Evolutionary conservation across 2,113 vertebrate genomes (phyloP).

Genomic region (Indicator maculatus): DNA sequence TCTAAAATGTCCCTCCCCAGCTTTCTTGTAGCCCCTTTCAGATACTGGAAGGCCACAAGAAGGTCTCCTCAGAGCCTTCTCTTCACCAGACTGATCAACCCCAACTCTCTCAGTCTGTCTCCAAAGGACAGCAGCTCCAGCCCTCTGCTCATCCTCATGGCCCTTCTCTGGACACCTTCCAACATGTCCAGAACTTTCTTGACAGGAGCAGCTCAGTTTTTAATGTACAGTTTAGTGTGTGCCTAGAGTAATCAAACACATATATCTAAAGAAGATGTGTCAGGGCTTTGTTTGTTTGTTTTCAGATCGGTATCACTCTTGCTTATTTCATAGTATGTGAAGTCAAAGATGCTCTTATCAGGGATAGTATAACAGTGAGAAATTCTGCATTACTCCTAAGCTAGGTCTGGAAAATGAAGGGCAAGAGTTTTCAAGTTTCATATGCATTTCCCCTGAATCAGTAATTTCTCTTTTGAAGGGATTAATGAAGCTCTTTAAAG

Average conservation of each 20-base stretch:
- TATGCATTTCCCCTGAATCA: constrained; percentile 14
- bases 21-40: too few relatives aligned
- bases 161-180: too few relatives aligned
- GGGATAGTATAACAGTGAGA: not conserved
- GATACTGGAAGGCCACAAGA: too few relatives aligned
- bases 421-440: constrained; percentile 5
- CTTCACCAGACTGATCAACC: too few relatives aligned
- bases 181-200: too few relatives aligned
- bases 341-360: not conserved
- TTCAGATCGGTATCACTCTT: not conserved
- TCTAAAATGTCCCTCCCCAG: too few relatives aligned
- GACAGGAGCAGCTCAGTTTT: not conserved
- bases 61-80: too few relatives aligned
- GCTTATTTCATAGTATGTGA: not conserved
- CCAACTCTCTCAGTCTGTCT: too few relatives aligned
- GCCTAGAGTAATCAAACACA: not conserved
- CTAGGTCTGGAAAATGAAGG: not conserved
- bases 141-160: too few relatives aligned
- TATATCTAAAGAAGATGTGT: not conserved
- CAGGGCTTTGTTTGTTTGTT: not conserved
- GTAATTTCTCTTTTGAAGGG: constrained; percentile 32
- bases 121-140: too few relatives aligned
- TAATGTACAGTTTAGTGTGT: not conserved
- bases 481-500: constrained; percentile 40
- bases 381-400: not conserved